Percentiles rank a stretch among this genome's conserved stretches.
These are phyloP conservation scores for Syrmaticus mikado DNA, from an alignment of 2,113 vertebrate genomes.

Conservation along the genomic window DNA sequence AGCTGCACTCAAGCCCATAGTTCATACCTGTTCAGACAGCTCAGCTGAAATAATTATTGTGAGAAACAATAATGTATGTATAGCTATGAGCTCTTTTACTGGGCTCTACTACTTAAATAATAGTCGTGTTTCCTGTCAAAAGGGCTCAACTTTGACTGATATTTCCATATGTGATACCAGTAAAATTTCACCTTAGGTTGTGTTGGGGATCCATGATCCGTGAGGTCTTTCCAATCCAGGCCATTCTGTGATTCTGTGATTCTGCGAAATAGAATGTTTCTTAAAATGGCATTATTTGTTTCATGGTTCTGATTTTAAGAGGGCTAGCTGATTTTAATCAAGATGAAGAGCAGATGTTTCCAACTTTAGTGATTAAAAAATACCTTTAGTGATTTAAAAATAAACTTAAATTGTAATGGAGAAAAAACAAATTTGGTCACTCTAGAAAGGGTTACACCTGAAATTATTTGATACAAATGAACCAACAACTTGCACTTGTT, in stretches of 20 bases:
- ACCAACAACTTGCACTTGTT: background rate
- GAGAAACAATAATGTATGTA: background rate
- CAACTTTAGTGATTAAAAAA: conserved; percentile 37
- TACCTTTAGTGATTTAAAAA: conserved; percentile 36
- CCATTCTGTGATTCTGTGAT: too few species aligned
- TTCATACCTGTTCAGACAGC: background rate
- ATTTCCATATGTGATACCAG: background rate
- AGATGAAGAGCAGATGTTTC: conserved; percentile 15
- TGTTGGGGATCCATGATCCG: too few species aligned
- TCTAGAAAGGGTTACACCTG: background rate
- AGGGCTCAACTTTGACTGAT: background rate
- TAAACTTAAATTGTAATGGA: background rate
- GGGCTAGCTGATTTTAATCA: conserved; percentile 2
- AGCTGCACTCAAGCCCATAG: background rate
- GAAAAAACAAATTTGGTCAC: conserved; percentile 13
- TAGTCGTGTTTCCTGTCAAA: background rate
- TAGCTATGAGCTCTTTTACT: background rate
- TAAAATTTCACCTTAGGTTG: background rate
- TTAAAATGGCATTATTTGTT: conserved; percentile 21
- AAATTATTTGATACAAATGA: background rate
- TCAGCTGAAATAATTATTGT: conserved; percentile 1
- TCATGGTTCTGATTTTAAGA: background rate
- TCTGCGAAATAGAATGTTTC: background rate
- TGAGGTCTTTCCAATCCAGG: too few species aligned
- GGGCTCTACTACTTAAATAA: background rate